phyloP scores from a whole-genome alignment of 2,888 invertebrate genomes.

The Mesoligia furuncula region DNA sequence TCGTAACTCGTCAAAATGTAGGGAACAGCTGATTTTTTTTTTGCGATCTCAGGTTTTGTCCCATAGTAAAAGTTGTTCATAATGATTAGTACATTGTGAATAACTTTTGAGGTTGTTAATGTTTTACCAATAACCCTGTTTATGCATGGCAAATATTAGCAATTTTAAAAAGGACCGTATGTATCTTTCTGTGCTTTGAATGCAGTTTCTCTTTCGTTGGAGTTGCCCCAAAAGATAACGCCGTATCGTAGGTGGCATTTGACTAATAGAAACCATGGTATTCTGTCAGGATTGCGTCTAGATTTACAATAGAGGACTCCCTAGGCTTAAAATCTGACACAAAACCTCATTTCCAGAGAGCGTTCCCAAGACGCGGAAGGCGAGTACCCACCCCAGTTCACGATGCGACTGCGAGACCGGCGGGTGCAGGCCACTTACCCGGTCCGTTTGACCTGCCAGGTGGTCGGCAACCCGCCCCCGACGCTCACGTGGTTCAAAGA shows the following conservation, averaged over 20 bases:
- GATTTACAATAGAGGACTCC: too few relatives aligned
- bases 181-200: neutral
- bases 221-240: too few relatives aligned
- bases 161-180: neutral
- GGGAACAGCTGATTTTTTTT: too few relatives aligned
- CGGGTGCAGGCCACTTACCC: conserved; percentile 96
- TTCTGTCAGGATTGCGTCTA: too few relatives aligned
- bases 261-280: too few relatives aligned
- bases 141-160: neutral
- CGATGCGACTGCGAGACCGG: conserved; percentile 95
- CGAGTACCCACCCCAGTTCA: conserved; percentile 94
- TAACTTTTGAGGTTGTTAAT: too few relatives aligned
- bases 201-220: neutral
- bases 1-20: too few relatives aligned
- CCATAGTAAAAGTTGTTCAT: too few relatives aligned
- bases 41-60: too few relatives aligned
- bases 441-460: conserved; percentile 96
- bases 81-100: too few relatives aligned
- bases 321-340: neutral
- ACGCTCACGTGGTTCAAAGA: conserved; percentile 96
- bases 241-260: too few relatives aligned
- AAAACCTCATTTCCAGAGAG: conserved; percentile 72
- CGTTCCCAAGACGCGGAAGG: conserved; percentile 84
- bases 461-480: conserved; percentile 94
- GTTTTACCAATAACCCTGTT: too few relatives aligned